Percentiles rank a stretch among this genome's conserved stretches.
These are phyloP conservation scores for Leucophora obtusa DNA, from an alignment of 2,888 invertebrate species.

Conservation along the genomic window DNA sequence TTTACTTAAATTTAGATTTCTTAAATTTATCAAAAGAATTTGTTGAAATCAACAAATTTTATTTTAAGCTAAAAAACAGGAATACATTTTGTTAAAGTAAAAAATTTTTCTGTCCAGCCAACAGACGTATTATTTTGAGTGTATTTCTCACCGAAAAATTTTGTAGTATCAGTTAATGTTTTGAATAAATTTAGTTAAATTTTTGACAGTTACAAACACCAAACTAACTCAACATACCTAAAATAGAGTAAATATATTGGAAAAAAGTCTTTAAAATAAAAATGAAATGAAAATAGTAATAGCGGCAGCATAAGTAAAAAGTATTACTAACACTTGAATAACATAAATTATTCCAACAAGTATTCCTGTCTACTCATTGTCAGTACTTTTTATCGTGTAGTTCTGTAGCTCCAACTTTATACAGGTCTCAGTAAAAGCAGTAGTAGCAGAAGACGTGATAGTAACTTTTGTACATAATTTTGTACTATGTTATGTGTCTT, in stretches of 20 bases:
- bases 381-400: neutral
- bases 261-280: neutral
- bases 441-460: neutral
- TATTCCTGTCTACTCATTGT: slow-evolving; percentile 18
- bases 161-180: no score
- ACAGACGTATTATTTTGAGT: no score
- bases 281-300: slow-evolving; percentile 15
- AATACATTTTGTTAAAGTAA: no score
- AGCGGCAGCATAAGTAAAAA: neutral
- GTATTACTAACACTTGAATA: slow-evolving; percentile 38
- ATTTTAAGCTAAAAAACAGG: no score
- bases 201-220: neutral
- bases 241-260: neutral
- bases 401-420: neutral
- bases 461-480: neutral
- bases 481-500: neutral
- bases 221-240: neutral
- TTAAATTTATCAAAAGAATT: no score
- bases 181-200: no score
- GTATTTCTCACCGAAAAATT: no score
- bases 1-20: no score
- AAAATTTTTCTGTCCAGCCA: no score
- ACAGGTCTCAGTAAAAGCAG: neutral
- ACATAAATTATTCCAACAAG: slow-evolving; percentile 30
- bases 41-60: no score